Evolutionary conservation across 2,888 invertebrate species (phyloP).

Genomic region (Perithous albicinctus): DNA sequence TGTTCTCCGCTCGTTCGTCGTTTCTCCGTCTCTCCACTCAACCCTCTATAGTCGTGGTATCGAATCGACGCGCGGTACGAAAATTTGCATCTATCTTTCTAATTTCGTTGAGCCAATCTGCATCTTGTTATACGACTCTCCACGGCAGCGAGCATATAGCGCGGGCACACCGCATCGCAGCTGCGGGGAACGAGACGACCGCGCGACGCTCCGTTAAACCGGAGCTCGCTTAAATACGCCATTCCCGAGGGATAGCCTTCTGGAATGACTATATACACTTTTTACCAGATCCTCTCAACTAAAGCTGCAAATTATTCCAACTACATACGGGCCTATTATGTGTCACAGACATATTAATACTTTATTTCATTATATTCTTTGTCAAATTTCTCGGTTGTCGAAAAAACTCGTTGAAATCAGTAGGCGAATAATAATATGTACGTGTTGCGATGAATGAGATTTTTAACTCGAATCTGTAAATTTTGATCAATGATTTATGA

Average conservation of each 20-base stretch:
- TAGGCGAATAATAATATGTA: too few relatives aligned
- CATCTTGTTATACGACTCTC: constrained; percentile 76
- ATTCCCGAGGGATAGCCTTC: constrained; percentile 69
- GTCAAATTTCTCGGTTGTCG: too few relatives aligned
- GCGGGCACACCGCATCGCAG: too few relatives aligned
- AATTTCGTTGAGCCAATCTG: constrained; percentile 79
- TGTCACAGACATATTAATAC: too few relatives aligned
- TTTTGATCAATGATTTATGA: too few relatives aligned
- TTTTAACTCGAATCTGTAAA: too few relatives aligned
- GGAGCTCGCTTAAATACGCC: constrained; percentile 76
- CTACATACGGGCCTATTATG: neutral
- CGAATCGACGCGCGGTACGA: constrained; percentile 69
- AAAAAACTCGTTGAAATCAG: too few relatives aligned
- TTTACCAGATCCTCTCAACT: constrained; percentile 22
- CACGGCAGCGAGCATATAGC: constrained; percentile 62
- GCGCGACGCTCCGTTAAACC: constrained; percentile 73
- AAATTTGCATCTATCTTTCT: constrained; percentile 80
- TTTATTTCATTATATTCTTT: too few relatives aligned
- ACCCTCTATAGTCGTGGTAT: constrained; percentile 51
- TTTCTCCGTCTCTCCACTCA: constrained; percentile 47
- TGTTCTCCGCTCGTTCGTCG: constrained; percentile 16
- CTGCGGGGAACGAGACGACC: constrained; percentile 46
- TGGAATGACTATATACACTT: constrained; percentile 17
- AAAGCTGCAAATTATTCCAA: constrained; percentile 2
- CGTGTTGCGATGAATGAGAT: too few relatives aligned